Evolutionary conservation across 2,888 invertebrate genomes (phyloP), one percentile per base, ranked within the genome.

Genomic region (Drosophila falleni): DNA sequence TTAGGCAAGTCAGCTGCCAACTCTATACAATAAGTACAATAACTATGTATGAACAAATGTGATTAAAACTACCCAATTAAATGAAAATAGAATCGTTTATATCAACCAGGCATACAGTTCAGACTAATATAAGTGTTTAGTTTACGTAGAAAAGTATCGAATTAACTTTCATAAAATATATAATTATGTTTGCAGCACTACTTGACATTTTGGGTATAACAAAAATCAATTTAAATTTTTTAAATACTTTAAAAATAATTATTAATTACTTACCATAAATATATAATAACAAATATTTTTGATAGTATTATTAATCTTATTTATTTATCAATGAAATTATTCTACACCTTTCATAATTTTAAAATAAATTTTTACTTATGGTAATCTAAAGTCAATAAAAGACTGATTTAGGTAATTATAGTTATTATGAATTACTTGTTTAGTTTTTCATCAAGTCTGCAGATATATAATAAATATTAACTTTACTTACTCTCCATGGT

Each of bases 31-130:
- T 29, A 47, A 53, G 50, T 53, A n/a, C 29, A 10, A 37, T n/a
- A 35, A 16, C 35, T 35, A 10, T 31, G 23, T 15, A 39, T 31
- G 33, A 68, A 19, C 72, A 53, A 75, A 76, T 78, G 76, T 69
- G 75, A 81, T 78, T 80, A 81, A 64, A 84, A 75, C 54, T 49
- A 59, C 9, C 65, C 41, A 56, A 76, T 65, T 61, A 73, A 78
- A 66, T 67, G 59, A 53, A 73, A 68, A 76, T 65, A 16, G 3
- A 53, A 59, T 35, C 29, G 31, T 29, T 63, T 44, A 16, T 44
- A 31, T 35, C 44, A 46, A 33, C 19, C 54, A 31, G 26, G 5
- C 42, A 13, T 15, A 15, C 19, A 53, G 35, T 15, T 19, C 31
- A 3, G 2, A 19, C 2, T 0, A 53, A 46, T 26, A 8, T 9